A percentile compares a stretch with the other conserved stretches of the same genome.
Evolutionary conservation across 2,797 vertebrate genomes (phyloP).

Genomic region (Eupleurogrammus muticus): DNA sequence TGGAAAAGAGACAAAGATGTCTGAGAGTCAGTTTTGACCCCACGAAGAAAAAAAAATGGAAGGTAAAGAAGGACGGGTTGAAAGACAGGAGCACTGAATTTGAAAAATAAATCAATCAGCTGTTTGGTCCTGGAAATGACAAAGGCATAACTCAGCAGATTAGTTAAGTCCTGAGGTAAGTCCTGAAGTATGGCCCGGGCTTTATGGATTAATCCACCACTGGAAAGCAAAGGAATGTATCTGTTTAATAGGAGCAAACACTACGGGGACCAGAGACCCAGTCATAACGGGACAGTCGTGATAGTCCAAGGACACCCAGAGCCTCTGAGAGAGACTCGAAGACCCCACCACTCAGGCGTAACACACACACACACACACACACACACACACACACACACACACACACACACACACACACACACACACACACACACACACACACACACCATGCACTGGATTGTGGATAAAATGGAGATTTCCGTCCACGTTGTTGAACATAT

Average conservation of each 20-base stretch:
- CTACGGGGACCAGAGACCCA: conserved; percentile 53
- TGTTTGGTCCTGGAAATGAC: conserved; percentile 70
- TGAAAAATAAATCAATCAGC: conserved; percentile 60
- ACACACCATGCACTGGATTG: conserved; percentile 58
- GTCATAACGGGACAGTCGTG: conserved; percentile 26
- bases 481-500: conserved; percentile 40
- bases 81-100: conserved; percentile 37
- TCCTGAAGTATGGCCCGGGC: conserved; percentile 71
- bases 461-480: conserved; percentile 38
- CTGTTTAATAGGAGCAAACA: conserved; percentile 59
- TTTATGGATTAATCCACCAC: conserved; percentile 74
- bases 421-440: conserved; percentile 43
- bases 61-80: conserved; percentile 16
- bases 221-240: conserved; percentile 73
- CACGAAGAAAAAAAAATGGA: neutral
- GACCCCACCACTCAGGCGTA: conserved; percentile 49
- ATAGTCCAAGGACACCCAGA: conserved; percentile 37
- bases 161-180: conserved; percentile 77
- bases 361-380: conserved; percentile 47
- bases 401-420: conserved; percentile 35
- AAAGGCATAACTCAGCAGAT: conserved; percentile 81
- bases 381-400: conserved; percentile 28
- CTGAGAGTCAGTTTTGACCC: conserved; percentile 87
- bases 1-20: conserved; percentile 86
- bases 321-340: conserved; percentile 40